These are phyloP conservation scores for Chroicocephalus ridibundus DNA, from an alignment of 2,113 vertebrate genomes.

Conservation along the genomic window DNA sequence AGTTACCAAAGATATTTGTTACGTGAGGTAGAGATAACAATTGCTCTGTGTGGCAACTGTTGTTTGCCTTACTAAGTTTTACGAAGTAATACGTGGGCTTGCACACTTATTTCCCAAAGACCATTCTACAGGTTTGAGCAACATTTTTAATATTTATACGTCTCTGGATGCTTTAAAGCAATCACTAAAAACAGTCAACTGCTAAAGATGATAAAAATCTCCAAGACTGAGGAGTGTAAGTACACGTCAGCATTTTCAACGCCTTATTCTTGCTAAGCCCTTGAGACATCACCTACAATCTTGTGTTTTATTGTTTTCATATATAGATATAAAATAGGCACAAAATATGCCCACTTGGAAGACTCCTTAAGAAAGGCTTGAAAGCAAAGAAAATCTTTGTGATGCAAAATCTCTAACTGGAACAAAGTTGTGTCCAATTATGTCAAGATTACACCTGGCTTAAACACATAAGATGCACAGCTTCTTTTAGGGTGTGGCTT, in stretches of 20 bases:
- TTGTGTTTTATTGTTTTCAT: background rate
- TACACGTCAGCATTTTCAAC: background rate
- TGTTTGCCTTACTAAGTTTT: background rate
- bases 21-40: background rate
- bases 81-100: background rate
- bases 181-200: background rate
- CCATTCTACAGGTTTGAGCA: background rate
- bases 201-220: background rate
- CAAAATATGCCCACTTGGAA: background rate
- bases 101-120: background rate
- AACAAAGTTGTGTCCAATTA: background rate
- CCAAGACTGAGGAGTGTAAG: background rate
- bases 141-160: background rate
- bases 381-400: background rate
- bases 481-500: background rate
- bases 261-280: background rate
- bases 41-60: background rate
- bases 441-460: background rate
- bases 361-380: background rate
- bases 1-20: background rate
- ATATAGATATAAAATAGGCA: background rate
- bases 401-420: background rate
- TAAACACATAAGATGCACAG: rapidly evolving
- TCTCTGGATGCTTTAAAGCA: background rate
- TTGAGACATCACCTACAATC: background rate